Evolutionary conservation across 64 coral and sea anemone species (phyloP), one percentile per base, ranked within the genome.

Genomic region (Montipora efflorescens): DNA sequence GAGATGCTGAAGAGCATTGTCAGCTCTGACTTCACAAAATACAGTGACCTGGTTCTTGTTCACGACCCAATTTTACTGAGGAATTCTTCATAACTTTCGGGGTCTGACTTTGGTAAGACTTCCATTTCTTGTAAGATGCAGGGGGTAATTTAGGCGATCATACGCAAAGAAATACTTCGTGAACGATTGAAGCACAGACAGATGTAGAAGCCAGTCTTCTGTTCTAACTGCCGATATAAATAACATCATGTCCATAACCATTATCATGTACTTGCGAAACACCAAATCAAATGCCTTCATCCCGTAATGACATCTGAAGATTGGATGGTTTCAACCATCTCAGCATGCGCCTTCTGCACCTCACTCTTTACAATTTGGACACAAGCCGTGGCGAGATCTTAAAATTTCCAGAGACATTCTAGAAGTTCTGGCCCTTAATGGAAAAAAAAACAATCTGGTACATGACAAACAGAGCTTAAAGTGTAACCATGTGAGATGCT

Each of bases 1-100:
- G 19, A 91, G 59, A 28, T 91, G 90, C 74, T 76, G 25, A 14
- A 76, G 74, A 45, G 74, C 74, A 47, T 11, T 36, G 74, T 76
- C 74, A 14, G 74, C 74, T 45, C 74, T 45, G 10, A 76, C 25
- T 45, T 22, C 74, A 76, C 74, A 76, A 9, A 76, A 76, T 76
- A 28, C 25, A 36, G 44, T 45, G 12, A 45, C 28, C 36, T 36
- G 22, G 74, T 76, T 76, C 74, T 76, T 76, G 74, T 47, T 76
- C 25, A 76, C 25, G 74, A 11, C 74, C 74, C 74, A 76, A 45
- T 76, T 76, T 14, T 28, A 14, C 44, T 76, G 28, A 43, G 36
- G 74, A 76, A 76, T 45, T 76, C 74, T 76, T 47, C 74, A 45
- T 46, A 76, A 8, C 43, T 76, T 45, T 76, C 74, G 7, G 74